A percentile compares a stretch with the other conserved stretches of the same genome.
Evolutionary conservation across 2,888 invertebrate species (phyloP).

Genomic region (Gymnosoma rotundatum): DNA sequence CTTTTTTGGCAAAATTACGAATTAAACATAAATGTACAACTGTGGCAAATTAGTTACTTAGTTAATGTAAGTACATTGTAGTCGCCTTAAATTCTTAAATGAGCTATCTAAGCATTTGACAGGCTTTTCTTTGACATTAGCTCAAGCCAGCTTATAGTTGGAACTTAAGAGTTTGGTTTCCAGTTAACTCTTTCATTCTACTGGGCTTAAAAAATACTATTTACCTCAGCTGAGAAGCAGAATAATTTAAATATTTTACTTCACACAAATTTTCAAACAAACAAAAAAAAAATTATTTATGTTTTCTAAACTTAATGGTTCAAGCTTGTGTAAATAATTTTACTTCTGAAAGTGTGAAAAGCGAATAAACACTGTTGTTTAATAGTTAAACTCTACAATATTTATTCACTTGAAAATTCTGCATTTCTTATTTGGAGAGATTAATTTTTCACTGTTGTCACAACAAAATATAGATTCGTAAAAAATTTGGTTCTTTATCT

Average conservation of each 20-base stretch:
- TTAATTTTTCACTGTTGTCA: constrained; percentile 4
- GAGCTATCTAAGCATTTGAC: too few species aligned
- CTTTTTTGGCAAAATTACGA: too few species aligned
- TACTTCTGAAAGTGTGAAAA: constrained; percentile 33
- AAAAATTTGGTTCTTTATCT: not conserved
- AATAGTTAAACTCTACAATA: not conserved
- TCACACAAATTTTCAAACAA: constrained; percentile 7
- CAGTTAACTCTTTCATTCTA: too few species aligned
- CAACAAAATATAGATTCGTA: not conserved
- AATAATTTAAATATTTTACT: constrained; percentile 44
- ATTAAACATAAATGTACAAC: too few species aligned
- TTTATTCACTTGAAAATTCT: constrained; percentile 6
- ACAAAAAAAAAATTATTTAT: constrained; percentile 40
- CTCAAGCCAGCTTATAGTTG: too few species aligned
- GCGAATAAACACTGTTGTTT: not conserved
- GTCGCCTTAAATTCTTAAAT: too few species aligned
- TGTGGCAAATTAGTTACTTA: too few species aligned
- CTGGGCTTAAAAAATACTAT: too few species aligned
- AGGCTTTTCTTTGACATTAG: too few species aligned
- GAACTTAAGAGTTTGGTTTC: too few species aligned
- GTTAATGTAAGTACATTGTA: too few species aligned
- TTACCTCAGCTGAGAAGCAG: not conserved
- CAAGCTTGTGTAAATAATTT: constrained; percentile 1
- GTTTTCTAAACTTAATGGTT: constrained; percentile 28
- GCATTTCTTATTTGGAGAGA: constrained; percentile 3